Evolutionary conservation across 1,140 invertebrate genomes (phyloP), one percentile per base, ranked within the genome.

Genomic region (Drosophila albomicans): DNA sequence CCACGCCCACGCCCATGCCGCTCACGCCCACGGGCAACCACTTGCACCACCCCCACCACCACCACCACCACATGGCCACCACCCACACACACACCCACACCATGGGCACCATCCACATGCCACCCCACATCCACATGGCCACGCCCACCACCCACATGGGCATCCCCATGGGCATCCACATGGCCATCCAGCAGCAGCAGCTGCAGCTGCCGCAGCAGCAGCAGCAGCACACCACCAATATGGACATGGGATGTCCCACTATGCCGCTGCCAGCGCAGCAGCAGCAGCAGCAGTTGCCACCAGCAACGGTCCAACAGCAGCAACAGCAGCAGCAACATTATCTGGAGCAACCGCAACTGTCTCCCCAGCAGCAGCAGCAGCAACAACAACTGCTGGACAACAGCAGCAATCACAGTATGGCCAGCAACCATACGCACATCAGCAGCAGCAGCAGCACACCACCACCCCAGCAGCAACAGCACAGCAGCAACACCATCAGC

Each of bases 171-270:
- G 35, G n/a, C 66, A 68, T 30, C 11, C 38, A 2, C 63, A 38
- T 54, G 52, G 11, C 28, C 52, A 32, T 35, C 49, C 49, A 25
- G 43, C 43, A 46, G 13, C 43, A 46, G 46, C 46, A 48, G 48
- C 48, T 20, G 46, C 48, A 10, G 16, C 48, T 8, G 16, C 45
- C 15, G 46, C 54, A 41, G 16, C 46, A 30, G 11, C 54, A 16
- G 7, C 54, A n/a, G 30, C 32, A 13, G 48, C 46, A 15, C 58
- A 61, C 13, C 75, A 71, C 85, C 85, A 85, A 48, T 89, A 87
- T 87, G 84, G 84, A 84, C 84, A 76, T 76, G 74, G 74, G 16
- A 71, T 82, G 63, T 78, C 80, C 38, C 80, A 92, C 71, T 92
- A 91, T 91, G 90, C 81, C 75, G 30, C 65, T 41, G 52, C 65